Evolutionary conservation across 2,888 invertebrate species (phyloP).

Genomic region (Penaeus monodon): DNA sequence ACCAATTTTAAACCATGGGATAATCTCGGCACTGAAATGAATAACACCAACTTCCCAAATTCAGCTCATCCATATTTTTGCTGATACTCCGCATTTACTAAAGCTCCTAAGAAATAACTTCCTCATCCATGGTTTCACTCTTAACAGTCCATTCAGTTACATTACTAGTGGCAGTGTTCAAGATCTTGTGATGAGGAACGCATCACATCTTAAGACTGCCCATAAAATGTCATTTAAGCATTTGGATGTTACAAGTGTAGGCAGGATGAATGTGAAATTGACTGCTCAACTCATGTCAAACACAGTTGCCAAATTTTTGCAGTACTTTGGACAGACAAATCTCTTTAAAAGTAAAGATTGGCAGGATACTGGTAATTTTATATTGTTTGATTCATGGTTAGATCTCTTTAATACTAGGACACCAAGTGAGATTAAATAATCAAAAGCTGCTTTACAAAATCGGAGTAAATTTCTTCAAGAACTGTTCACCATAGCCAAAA

Average conservation of each 20-base stretch:
- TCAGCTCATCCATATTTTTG: slow-evolving; percentile 21
- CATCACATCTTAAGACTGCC: no score
- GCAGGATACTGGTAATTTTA: slow-evolving; percentile 34
- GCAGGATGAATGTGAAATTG: slow-evolving; percentile 12
- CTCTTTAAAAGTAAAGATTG: slow-evolving; percentile 20
- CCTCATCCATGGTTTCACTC: slow-evolving; percentile 5
- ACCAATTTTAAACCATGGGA: slow-evolving; percentile 23
- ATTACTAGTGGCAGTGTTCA: neutral
- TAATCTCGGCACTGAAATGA: neutral
- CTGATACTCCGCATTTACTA: slow-evolving; percentile 12
- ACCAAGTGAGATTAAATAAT: neutral
- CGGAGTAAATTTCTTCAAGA: neutral
- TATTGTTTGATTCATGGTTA: slow-evolving; percentile 24
- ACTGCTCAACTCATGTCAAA: slow-evolving; percentile 28
- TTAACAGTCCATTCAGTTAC: neutral
- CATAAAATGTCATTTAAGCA: no score
- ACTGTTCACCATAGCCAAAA: neutral
- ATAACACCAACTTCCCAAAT: slow-evolving; percentile 21
- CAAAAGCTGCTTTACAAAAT: neutral
- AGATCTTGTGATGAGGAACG: slow-evolving; percentile 9
- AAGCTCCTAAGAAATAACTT: slow-evolving; percentile 26
- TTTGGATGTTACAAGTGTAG: slow-evolving; percentile 15
- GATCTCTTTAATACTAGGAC: slow-evolving; percentile 29
- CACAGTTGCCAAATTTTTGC: slow-evolving; percentile 14
- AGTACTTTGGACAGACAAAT: slow-evolving; percentile 25